Base-by-base conservation (phyloP, 2,888 invertebrate genomes). In the Caenorhabditis zanzibari region DNA sequence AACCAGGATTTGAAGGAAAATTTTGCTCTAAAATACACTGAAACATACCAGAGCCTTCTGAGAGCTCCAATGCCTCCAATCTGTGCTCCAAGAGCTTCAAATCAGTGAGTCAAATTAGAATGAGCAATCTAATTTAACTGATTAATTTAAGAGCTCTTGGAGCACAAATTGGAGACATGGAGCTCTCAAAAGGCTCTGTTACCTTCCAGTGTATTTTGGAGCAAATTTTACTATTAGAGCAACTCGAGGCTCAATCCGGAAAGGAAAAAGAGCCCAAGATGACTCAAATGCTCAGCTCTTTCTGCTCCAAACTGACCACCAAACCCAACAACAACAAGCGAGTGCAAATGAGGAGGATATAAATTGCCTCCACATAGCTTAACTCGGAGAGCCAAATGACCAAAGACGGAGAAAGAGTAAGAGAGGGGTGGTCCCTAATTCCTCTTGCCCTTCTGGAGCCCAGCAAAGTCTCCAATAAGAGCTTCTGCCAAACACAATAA, bases 321-420 rank as follows among this genome's bases (percentile, higher is more conserved):
- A 41, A 24, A 56, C 56, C 32, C 56, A 24, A 56, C 19, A 41
- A 69, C 35, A 47, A 74, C 38, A 74, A 47, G 59, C n/a, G 61
- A 38, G 81, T 75, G 69, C 77, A 77, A 77, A 61, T 68, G 69
- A 41, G 59, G 63, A 58, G 69, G 72, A 84, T 82, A 76, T 76
- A 81, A 81, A 84, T 81, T 84, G 77, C 77, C 10, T 10, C 10
- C 38, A 38, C 81, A 84, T 84, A 64, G 81, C 81, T 84, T 81
- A 84, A 81, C 81, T 81, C 63, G 81, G n/a, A n/a, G n/a, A n/a
- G n/a, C n/a, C n/a, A n/a, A n/a, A 28, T 24, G 49, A 41, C 47
- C 47, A 47, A 19, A 47, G 38, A 24, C 38, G 38, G 12, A 7
- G 32, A 32, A 7, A 7, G 32, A 7, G 32, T n/a, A n/a, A n/a